Evolutionary conservation across 2,797 vertebrate genomes (phyloP), one percentile per base, ranked within the genome.

Genomic region (Echeneis naucrates): DNA sequence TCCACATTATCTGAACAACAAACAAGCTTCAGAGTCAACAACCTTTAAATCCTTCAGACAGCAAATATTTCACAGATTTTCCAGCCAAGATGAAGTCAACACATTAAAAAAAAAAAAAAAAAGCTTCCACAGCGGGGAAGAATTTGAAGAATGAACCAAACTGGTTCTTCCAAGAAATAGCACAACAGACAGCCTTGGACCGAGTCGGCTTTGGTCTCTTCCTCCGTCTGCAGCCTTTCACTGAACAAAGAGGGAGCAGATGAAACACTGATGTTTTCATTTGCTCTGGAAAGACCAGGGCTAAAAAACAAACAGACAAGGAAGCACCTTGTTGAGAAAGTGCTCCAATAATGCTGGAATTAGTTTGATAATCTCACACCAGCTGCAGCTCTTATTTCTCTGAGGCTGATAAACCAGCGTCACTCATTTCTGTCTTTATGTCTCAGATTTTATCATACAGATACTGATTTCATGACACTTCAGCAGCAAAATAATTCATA

Each of bases 131-230:
- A 54, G 50, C 33, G 66, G 45, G 4, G 14, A 40, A 40, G 38
- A 14, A 40, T 40, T 64, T 48, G 50, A 48, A 45, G 58, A 60
- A 44, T 48, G 10, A 48, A 75, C 65, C 5, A 35, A 35, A 17
- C 35, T 37, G 50, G 32, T 35, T 35, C 58, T 58, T 58, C 23
- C 9, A 16, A 19, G 37, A n/a, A 5, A 42, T 5, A 27, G 17
- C 24, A 23, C 13, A 62, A 51, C 21, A 42, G 2, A 42, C 1
- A 59, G 4, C 80, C 66, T 33, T 69, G 70, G 69, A 62, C 54
- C 57, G 42, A 19, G 35, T 7, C 13, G 48, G 21, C 32, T 26
- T 4, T 19, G 35, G n/a, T 23, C 53, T 53, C 50, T 53, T 54
- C 51, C n/a, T 66, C 23, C 14, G 51, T 66, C 23, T 11, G 47